Base-by-base conservation (phyloP, 1,140 invertebrate genomes). In the Lethrus apterus region DNA sequence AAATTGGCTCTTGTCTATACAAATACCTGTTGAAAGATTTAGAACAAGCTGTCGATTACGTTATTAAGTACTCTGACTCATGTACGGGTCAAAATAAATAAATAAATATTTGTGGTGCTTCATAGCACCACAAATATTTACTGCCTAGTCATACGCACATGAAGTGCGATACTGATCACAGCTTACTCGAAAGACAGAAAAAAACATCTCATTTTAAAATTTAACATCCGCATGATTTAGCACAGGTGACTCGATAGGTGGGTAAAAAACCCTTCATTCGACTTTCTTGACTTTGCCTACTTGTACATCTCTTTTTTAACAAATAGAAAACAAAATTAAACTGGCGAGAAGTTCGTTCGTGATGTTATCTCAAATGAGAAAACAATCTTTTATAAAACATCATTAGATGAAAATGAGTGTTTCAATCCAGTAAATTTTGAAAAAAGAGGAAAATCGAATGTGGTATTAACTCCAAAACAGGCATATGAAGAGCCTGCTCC, bases 61-160 rank as follows among this genome's bases (percentile, higher is more conserved):
- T 59, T 18, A 58, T 52, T 35, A 51, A 64, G 23, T 64, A 63
- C 48, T 66, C 57, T 36, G 62, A 67, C 44, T 54, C 46, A 8
- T 66, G 64, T 48, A 30, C n/a, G 13, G 58, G 63, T 2, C 65
- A 66, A 49, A 67, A 64, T 47, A 65, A 63, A 50, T 64, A 65
- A 41, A 45, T 14, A 11, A 23, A 36, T 14, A 24, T 45, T 13
- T 9, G 30, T 13, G 44, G n/a, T 46, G 35, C 24, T 13, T 33
- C 10, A 13, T 13, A 11, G 20, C 32, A 11, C 23, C 24, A 35
- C 18, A 46, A 13, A 8, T 8, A 5, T 21, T 15, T 44, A 24
- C 10, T 50, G 19, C 20, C 21, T n/a, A 20, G 41, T 5, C 41
- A 50, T 30, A 50, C 41, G 2, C 41, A 38, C 29, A 44, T 50